Percentiles rank a stretch among this genome's conserved stretches.
phyloP scores from a whole-genome alignment of 2,888 invertebrate genomes.

The Nemotelus nigrinus region DNA sequence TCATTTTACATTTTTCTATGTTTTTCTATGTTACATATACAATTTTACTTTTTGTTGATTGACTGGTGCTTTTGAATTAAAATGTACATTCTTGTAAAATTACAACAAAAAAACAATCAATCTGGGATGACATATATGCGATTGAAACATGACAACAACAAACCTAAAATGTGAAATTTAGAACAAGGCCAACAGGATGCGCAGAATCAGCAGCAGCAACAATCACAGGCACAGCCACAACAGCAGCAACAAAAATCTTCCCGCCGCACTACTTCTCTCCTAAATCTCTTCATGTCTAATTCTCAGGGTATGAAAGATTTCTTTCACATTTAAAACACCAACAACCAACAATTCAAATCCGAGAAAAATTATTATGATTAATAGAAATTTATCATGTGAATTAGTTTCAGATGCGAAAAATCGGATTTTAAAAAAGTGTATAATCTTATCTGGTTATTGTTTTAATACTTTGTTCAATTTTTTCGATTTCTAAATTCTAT shows the following conservation, averaged over 20 bases:
- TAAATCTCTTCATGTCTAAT: slow-evolving; percentile 95
- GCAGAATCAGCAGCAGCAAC: slow-evolving; percentile 53
- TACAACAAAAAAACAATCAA: slow-evolving; percentile 16
- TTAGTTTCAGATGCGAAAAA: not conserved
- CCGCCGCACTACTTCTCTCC: slow-evolving; percentile 91
- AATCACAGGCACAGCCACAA: slow-evolving; percentile 57
- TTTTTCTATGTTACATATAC: not conserved
- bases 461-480: not conserved
- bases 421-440: slow-evolving; percentile 16
- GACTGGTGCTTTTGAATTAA: slow-evolving; percentile 35
- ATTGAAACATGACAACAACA: slow-evolving; percentile 51
- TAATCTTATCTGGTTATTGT: slow-evolving; percentile 20
- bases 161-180: slow-evolving; percentile 47
- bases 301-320: slow-evolving; percentile 79
- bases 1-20: not conserved
- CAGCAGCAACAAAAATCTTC: slow-evolving; percentile 73
- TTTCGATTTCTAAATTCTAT: not conserved
- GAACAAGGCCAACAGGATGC: slow-evolving; percentile 51
- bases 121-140: slow-evolving; percentile 1
- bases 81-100: slow-evolving; percentile 43
- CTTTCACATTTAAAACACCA: slow-evolving; percentile 37
- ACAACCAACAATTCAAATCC: slow-evolving; percentile 44
- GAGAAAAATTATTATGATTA: slow-evolving; percentile 35
- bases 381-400: slow-evolving; percentile 30
- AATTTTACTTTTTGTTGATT: slow-evolving; percentile 45